These are phyloP conservation scores for Philaenus spumarius DNA, from an alignment of 1,140 invertebrate species.

Conservation along the genomic window DNA sequence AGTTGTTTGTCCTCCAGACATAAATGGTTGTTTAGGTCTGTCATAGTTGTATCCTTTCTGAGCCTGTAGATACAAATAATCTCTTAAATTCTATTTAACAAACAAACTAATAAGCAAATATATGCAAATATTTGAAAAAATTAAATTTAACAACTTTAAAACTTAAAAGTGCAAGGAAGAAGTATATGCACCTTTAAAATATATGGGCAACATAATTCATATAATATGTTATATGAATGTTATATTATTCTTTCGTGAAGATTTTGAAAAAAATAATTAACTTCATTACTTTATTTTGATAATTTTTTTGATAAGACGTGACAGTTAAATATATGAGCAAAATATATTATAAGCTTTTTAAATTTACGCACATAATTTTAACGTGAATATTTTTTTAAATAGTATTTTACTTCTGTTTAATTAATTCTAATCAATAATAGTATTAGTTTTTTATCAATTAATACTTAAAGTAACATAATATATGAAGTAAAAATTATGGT, in stretches of 20 bases:
- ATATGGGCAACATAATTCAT: neutral
- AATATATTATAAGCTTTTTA: too few species aligned
- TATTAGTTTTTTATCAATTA: too few species aligned
- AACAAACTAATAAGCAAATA: neutral
- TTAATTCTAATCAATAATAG: too few species aligned
- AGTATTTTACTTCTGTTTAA: too few species aligned
- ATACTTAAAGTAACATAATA: too few species aligned
- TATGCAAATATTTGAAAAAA: neutral
- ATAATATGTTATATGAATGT: neutral
- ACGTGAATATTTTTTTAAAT: too few species aligned
- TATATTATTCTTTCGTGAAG: neutral
- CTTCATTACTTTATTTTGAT: too few species aligned
- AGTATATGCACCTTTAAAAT: neutral
- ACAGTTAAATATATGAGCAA: too few species aligned
- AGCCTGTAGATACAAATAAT: slow-evolving; percentile 32
- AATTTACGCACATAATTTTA: too few species aligned
- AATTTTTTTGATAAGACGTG: too few species aligned
- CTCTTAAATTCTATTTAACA: neutral
- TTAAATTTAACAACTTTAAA: neutral
- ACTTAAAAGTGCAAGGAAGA: neutral
- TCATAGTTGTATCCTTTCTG: slow-evolving; percentile 50
- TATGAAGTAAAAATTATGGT: too few species aligned
- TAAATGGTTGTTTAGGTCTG: slow-evolving; percentile 44
- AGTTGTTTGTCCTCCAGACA: slow-evolving; percentile 13
- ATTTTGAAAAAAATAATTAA: too few species aligned